Base-by-base conservation (phyloP, 2,797 vertebrate species). In the Onychomys leucogaster region DNA sequence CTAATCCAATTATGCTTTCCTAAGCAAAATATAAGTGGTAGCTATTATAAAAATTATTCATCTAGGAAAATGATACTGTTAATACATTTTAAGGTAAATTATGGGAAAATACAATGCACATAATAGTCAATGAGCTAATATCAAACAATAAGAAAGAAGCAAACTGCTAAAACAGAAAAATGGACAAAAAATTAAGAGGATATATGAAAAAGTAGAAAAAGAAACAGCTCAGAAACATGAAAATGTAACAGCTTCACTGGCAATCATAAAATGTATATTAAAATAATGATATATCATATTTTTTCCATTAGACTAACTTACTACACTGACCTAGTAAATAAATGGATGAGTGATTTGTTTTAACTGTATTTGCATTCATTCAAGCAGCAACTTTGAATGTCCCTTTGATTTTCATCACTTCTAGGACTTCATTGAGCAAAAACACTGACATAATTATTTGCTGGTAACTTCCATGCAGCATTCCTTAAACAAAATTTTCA, bases 41-140 rank as follows among this genome's bases (percentile, higher is more conserved):
- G 67, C 43, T 75, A 41, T 76, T 32, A 89, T 83, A 2, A 55
- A 94, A 94, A 65, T 89, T 89, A 94, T 65, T 27, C n/a, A 87
- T 67, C 13, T 71, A 82, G 67, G 49, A n/a, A 63, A 75, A 82
- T 43, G 57, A 88, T 65, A 9, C 17, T 57, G 61, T 23, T 75
- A 82, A 55, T 69, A 57, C 29, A 55, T 94, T 43, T 63, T 75
- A 94, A 94, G 12, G 67, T 49, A 88, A 86, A 81, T 82, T 57
- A 65, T 57, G 29, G 46, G 21, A 95, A 91, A 82, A 82, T 91
- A 52, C 17, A 75, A 91, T 19, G 52, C 14, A 75, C 8, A 87
- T 57, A 88, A 87, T 27, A 95, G 11, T 80, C 3, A 94, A 83
- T 6, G 6, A 73, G 67, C 80, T 57, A 75, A 63, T 76, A 67